Conservation (phyloP, 2,113 vertebrate genomes). For the Stigmatopora argus region DNA sequence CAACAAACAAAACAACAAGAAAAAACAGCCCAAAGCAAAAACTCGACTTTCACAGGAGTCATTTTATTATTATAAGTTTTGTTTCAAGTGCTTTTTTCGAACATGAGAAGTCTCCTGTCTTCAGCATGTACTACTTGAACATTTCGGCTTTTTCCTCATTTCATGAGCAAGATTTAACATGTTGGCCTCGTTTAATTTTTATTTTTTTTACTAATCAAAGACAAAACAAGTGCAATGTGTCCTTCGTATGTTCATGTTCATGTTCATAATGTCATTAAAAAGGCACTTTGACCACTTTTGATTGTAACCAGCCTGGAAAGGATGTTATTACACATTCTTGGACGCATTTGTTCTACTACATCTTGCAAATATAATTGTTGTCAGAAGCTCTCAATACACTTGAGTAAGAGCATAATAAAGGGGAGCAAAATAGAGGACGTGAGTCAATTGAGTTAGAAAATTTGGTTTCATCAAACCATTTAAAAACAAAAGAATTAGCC, state of each 20-base stretch:
- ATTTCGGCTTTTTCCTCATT: conserved; percentile 9
- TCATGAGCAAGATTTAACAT: neutral
- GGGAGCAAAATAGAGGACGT: neutral
- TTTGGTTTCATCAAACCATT: neutral
- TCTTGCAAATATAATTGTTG: neutral
- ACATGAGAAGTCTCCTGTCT: conserved; percentile 51
- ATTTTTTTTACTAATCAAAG: neutral
- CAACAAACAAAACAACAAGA: too few relatives aligned
- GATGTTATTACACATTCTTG: neutral
- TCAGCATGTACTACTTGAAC: conserved; percentile 40
- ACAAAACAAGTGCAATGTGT: neutral
- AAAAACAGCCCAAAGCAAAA: conserved; percentile 8
- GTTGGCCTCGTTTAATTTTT: neutral
- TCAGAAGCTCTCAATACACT: neutral
- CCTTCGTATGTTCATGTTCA: neutral
- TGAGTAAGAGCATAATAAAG: neutral
- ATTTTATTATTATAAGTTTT: conserved; percentile 61
- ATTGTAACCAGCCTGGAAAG: neutral
- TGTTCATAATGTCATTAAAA: neutral
- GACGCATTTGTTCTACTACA: neutral
- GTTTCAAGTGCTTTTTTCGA: conserved; percentile 34
- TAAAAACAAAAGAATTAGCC: neutral
- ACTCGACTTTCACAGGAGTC: conserved; percentile 32
- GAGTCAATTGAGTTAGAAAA: neutral
- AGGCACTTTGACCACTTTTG: neutral